Conservation (phyloP, 2,797 vertebrate genomes). For the Peromyscus nudipes region DNA sequence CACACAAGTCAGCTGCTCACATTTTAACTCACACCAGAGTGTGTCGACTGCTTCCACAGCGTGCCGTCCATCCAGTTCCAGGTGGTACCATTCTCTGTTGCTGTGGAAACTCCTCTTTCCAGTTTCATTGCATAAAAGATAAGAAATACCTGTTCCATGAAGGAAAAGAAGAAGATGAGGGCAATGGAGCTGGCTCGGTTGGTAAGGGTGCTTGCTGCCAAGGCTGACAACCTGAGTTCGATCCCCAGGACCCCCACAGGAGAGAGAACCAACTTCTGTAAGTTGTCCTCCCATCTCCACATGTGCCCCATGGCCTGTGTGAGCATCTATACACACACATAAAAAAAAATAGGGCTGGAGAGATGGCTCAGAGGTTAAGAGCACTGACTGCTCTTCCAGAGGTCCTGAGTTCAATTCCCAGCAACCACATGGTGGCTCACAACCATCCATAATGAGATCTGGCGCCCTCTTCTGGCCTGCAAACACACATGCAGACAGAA, state of each 20-base stretch:
- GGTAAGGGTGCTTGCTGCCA: neutral
- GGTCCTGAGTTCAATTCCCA: no score
- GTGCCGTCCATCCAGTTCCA: neutral
- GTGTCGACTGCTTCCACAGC: neutral
- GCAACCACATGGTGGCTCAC: no score
- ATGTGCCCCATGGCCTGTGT: no score
- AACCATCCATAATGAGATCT: no score
- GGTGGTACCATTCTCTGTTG: neutral
- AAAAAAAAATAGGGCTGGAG: neutral
- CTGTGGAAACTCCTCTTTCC: neutral
- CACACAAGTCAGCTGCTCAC: neutral
- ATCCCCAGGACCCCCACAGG: neutral
- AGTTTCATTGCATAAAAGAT: neutral
- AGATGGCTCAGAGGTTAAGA: no score
- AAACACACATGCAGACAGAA: no score
- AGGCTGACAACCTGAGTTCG: neutral
- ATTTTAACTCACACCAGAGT: neutral
- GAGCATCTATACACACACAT: neutral
- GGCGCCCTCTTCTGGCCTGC: no score
- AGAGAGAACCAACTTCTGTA: neutral
- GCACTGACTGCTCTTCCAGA: no score
- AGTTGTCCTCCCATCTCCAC: neutral
- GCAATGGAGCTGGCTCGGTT: neutral
- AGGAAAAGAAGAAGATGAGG: neutral
- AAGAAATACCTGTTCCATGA: constrained; percentile 23